Evolutionary conservation across 53 echinoderm and acorn worm species (phyloP).

Genomic region (Actinopyga echinites): DNA sequence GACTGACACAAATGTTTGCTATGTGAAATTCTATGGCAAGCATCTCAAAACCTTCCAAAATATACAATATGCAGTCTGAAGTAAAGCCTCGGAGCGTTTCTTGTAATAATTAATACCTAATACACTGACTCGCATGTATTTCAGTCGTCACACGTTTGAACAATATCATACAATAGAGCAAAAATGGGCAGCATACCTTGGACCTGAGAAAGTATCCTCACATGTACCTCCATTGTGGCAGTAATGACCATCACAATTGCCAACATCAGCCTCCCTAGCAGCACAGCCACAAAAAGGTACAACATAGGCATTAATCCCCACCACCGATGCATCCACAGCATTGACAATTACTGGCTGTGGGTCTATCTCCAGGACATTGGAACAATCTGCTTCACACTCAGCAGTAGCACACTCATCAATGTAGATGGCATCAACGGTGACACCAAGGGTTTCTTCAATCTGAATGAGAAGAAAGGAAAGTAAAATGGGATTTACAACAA

Average conservation of each 20-base stretch:
- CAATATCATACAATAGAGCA: no score
- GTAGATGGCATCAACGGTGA: constrained; percentile 76
- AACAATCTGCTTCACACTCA: constrained; percentile 86
- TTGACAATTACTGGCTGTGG: constrained; percentile 77
- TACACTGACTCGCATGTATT: no score
- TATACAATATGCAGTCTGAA: no score
- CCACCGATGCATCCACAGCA: constrained; percentile 69
- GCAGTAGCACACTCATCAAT: constrained; percentile 86
- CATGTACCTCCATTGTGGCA: constrained; percentile 95
- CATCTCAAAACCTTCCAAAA: no score
- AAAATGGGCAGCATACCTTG: constrained; percentile 50
- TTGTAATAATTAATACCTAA: no score
- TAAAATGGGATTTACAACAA: no score
- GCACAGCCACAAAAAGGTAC: constrained; percentile 75
- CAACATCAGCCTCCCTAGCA: constrained; percentile 49
- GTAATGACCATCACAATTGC: constrained; percentile 58
- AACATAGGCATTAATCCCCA: constrained; percentile 72
- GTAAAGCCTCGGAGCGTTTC: no score
- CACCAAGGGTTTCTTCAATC: constrained; percentile 46
- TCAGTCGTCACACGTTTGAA: no score
- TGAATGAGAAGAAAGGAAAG: neutral
- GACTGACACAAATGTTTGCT: no score
- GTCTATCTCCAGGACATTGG: constrained; percentile 78
- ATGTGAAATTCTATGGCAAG: no score
- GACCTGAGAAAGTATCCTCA: constrained; percentile 67